Conservation (phyloP, 2,888 invertebrate genomes). For the Cheilosia grossa region DNA sequence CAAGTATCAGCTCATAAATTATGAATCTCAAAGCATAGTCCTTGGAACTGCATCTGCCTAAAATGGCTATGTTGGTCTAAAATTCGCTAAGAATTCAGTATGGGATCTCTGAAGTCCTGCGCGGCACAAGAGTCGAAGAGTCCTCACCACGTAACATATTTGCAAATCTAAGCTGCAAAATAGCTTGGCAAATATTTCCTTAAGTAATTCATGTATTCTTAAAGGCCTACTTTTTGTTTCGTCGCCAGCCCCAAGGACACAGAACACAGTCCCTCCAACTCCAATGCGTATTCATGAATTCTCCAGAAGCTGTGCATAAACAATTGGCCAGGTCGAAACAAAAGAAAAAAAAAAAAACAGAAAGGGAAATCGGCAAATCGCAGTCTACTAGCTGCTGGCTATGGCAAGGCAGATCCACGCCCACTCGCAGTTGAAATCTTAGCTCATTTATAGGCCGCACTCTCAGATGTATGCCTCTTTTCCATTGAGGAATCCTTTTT, state of each 20-base stretch:
- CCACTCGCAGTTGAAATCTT: conserved; percentile 66
- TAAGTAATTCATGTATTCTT: conserved; percentile 53
- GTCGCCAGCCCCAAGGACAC: conserved; percentile 63
- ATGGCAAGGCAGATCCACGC: conserved; percentile 49
- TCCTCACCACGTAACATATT: neutral
- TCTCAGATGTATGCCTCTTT: conserved; percentile 1
- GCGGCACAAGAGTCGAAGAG: neutral
- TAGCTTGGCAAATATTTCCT: conserved; percentile 12
- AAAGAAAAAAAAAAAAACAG: neutral
- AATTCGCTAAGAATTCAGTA: too few relatives aligned
- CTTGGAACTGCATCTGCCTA: too few relatives aligned
- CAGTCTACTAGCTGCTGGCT: conserved; percentile 73
- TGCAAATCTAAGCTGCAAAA: neutral
- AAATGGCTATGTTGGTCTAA: too few relatives aligned
- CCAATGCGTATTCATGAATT: conserved; percentile 72
- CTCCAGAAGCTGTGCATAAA: conserved; percentile 68
- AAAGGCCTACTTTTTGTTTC: conserved; percentile 51
- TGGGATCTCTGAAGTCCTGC: neutral
- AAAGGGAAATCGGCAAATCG: neutral
- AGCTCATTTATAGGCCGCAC: conserved; percentile 59
- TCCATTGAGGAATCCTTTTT: conserved; percentile 59
- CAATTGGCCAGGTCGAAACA: conserved; percentile 25
- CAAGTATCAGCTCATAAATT: too few relatives aligned
- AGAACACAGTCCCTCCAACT: conserved; percentile 45
- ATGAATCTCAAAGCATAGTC: too few relatives aligned